Base-by-base conservation (phyloP, 2,113 vertebrate species). In the Seriola rivoliana region DNA sequence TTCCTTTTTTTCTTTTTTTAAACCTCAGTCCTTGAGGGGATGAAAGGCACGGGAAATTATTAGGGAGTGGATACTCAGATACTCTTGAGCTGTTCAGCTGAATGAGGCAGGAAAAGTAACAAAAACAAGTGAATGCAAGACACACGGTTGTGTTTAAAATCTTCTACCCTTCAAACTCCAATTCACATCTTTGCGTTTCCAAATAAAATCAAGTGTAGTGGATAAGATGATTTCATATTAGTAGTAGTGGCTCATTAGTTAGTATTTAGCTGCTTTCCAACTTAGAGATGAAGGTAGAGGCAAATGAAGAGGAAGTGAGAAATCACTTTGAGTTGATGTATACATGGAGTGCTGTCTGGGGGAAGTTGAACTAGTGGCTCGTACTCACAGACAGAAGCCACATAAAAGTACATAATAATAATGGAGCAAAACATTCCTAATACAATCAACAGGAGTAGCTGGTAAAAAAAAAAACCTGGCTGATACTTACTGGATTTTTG, bases 21-120 rank as follows among this genome's bases (percentile, higher is more conserved):
- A 75, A 73, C 48, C 60, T 78, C 70, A 25, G 38, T 29, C 34
- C 1, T 68, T 66, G 63, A 84, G 60, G 74, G 71, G 67, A 81
- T 83, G 69, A 78, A 92, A 93, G 93, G 92, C 91, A 94, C 92
- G 77, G 85, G 76, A 81, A 88, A 60, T 64, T 36, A 68, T 69
- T 8, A 55, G 75, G 65, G 81, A 52, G 19, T 44, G 13, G 46
- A 74, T 21, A 38, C 8, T 69, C 40, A 11, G 32, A 63, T 29
- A 55, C 12, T 78, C 32, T 29, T 38, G 57, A 72, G 8, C 54
- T 55, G 52, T 46, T 48, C 14, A 80, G 64, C 21, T 73, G 58
- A 74, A 59, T 65, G 67, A 79, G 23, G 17, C 8, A 32, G 25
- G n/a, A 57, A 8, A 48, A 57, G 40, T 6, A 58, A 14, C 50